Evolutionary conservation across 2,888 invertebrate species (phyloP), one percentile per base, ranked within the genome.

Genomic region (Amaurobius ferox): DNA sequence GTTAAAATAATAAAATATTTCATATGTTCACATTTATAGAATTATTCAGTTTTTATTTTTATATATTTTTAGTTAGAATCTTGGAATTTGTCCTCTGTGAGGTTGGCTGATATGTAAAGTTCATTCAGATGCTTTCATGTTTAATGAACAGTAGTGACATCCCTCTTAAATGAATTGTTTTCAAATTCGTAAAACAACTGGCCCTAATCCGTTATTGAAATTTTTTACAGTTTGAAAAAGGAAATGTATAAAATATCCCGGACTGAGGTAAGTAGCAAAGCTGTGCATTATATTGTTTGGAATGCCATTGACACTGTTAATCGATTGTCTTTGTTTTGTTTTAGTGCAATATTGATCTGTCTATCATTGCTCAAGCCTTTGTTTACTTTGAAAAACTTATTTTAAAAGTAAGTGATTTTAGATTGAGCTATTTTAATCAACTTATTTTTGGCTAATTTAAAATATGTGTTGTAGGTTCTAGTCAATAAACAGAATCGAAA

Each of bases 341-440:
- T 71, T 89, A 97, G 91, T 94, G 94, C 89, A 95, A 95, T 85
- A 89, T 93, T 16, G 98, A 99, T 92, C 93, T 98, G 86, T 93
- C 98, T 87, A 97, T 97, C 0, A 96, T 99, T 23, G 98, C 99
- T 23, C 97, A 98, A 91, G 96, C 98, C 0, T 98, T 97, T 91
- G 98, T 98, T n/a, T 99, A 97, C 92, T 99, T 98, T 92, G 99
- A 99, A 91, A 98, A 98, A 91, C 93, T 99, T 77, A 97, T 99
- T 89, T 93, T 98, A 72, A 95, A 96, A 89, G 88, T 87, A 74
- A 68, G 39, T 23, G 6, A 40, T 61, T 9, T 35, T 35, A 35
- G n/a, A n/a, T n/a, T n/a, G n/a, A n/a, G n/a, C n/a, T n/a, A n/a
- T 68, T 9, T 55, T 26, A 26, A 30, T 32, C 11, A 5, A 23